Evolutionary conservation across 2,888 invertebrate genomes (phyloP), one percentile per base, ranked within the genome.

Genomic region (Himalopsyche anomala): DNA sequence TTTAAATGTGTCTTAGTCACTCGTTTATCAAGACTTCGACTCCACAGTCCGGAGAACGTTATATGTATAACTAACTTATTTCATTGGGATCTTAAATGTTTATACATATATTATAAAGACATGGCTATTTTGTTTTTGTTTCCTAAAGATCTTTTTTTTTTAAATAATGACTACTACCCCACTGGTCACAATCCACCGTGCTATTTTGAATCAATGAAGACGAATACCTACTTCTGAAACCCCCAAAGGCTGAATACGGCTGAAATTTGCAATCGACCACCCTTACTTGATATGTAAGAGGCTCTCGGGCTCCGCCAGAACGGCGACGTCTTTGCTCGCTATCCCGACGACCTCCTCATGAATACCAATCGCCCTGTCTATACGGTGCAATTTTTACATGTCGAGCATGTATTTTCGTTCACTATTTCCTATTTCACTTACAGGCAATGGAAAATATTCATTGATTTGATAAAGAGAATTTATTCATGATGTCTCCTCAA

Each of bases 251-350:
- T 74, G 74, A 36, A 74, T 36, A 74, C 36, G 74, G 74, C 74
- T 74, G 74, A 38, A 74, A 74, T 74, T 38, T 74, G 74, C 74
- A 74, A 74, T 74, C 74, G 74, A 9, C 28, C 74, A 15, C 74
- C 74, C 74, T 74, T 74, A 38, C 28, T 74, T 74, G 74, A 15
- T 74, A 74, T 74, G 74, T 74, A 74, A 69, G 74, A 74, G 74
- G 38, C 74, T 69, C 69, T 36, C 74, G 74, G 74, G 74, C 36
- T 74, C 74, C 74, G 74, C 74, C 74, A 74, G 74, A 74, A 36
- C 74, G 74, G 74, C 74, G 74, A 36, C 74, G 74, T 15, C 36
- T 12, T 36, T 19, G 38, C 74, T 36, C 38, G 51, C 36, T 28
- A 74, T 38, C 28, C 74, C 74, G 36, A 19, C 74, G 36, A 36